Evolutionary conservation across 2,113 vertebrate species (phyloP), one percentile per base, ranked within the genome.

Genomic region (Tapirus terrestris): DNA sequence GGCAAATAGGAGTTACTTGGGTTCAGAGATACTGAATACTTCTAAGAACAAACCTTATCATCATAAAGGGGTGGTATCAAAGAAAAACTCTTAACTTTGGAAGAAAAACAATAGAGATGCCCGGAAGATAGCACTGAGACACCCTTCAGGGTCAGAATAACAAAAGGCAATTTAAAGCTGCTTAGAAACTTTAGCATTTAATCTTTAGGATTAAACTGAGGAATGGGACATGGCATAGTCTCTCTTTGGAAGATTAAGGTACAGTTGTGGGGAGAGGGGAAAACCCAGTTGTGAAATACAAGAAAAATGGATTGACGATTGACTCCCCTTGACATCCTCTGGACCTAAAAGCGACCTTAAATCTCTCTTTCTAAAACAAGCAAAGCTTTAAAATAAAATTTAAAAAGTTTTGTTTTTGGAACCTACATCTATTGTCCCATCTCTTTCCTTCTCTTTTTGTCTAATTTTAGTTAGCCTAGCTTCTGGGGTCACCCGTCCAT

Each of bases 151-250:
- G 36, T 80, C 45, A 68, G 79, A 81, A 70, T 77, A 93, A 73
- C 53, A 39, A 45, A 82, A 94, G 10, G 79, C 23, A 70, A 89
- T 18, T 68, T 68, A 33, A 81, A 80, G 27, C 21, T 63, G 53
- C 36, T 87, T 87, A 25, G 27, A 96, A 81, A 67, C 6, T 68
- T 91, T n/a, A 36, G n/a, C 23, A 68, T 39, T 92, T 94, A 82
- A 76, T 68, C 92, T 87, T 87, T 58, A 81, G 75, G 33, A 21
- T 94, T 76, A 82, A 82, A 88, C 6, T 82, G 75, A 88, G 83
- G 39, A 91, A 75, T 45, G 8, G 48, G 60, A 76, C 4, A 61
- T 68, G 27, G 27, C 17, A 82, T 51, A 60, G 48, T 51, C 67
- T 94, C 60, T 27, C 76, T 82, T 60, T 82, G 39, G 67, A 91